Evolutionary conservation across 2,113 vertebrate species (phyloP).

Genomic region (Pygathrix nemaeus): DNA sequence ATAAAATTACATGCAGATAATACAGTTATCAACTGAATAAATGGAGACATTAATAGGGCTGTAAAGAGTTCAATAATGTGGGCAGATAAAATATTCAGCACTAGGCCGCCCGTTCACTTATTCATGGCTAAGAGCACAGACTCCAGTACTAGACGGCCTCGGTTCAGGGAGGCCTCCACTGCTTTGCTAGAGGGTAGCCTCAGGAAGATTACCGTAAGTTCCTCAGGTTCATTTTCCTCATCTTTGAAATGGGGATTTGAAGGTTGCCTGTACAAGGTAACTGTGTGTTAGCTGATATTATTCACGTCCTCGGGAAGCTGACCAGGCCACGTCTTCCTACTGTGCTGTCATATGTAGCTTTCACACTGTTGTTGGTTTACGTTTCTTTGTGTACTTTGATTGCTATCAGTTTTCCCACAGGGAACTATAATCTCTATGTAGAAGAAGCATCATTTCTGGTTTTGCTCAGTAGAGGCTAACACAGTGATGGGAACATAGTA

Average conservation of each 20-base stretch:
- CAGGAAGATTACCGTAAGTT: background rate
- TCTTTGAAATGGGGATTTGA: background rate
- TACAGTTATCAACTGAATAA: background rate
- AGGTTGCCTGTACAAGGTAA: background rate
- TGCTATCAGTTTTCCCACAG: background rate
- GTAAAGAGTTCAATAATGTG: background rate
- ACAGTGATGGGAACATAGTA: background rate
- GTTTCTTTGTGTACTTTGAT: background rate
- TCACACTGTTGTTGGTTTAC: background rate
- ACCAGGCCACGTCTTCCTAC: too few relatives aligned
- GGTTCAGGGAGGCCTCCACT: background rate
- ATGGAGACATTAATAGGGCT: background rate
- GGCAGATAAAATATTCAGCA: background rate
- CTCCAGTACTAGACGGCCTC: background rate
- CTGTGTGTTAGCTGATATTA: background rate
- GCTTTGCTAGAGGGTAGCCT: background rate
- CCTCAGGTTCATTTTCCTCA: background rate
- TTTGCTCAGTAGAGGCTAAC: background rate
- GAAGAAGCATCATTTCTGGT: background rate
- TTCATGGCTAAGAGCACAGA: background rate
- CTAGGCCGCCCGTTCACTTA: background rate
- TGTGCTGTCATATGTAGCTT: background rate
- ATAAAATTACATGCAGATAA: background rate
- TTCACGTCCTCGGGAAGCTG: background rate
- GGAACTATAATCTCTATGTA: background rate